phyloP scores from a whole-genome alignment of 1,140 invertebrate genomes.

The Streblospio benedicti region DNA sequence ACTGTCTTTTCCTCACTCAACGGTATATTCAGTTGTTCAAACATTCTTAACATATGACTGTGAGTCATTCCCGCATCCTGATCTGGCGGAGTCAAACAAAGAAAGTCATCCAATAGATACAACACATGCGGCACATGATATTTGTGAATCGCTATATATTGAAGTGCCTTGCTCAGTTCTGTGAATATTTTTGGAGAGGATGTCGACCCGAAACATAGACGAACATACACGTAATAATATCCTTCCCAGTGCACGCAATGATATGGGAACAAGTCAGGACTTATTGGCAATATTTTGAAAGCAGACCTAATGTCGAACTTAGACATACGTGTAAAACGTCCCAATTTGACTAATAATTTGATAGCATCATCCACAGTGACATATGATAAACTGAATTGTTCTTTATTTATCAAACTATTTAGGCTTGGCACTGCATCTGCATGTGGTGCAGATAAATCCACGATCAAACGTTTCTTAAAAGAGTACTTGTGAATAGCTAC shows the following conservation, averaged over 20 bases:
- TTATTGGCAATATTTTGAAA: not conserved
- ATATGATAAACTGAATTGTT: not conserved
- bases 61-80: too few relatives aligned
- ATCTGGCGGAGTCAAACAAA: too few relatives aligned
- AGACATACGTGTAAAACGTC: not conserved
- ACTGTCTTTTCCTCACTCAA: too few relatives aligned
- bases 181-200: not conserved
- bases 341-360: too few relatives aligned
- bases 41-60: too few relatives aligned
- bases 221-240: not conserved
- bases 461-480: not conserved
- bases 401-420: not conserved
- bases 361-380: conserved; percentile 1
- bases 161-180: not conserved
- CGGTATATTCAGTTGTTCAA: too few relatives aligned
- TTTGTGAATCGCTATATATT: not conserved
- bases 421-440: too few relatives aligned
- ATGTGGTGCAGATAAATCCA: conserved; percentile 1
- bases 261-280: not conserved
- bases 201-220: not conserved
- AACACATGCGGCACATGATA: not conserved
- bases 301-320: not conserved
- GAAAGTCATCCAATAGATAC: conserved; percentile 1
- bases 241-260: not conserved
- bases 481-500: not conserved